These are phyloP conservation scores for Tachyglossus aculeatus DNA, from an alignment of 2,797 vertebrate genomes.

Conservation along the genomic window DNA sequence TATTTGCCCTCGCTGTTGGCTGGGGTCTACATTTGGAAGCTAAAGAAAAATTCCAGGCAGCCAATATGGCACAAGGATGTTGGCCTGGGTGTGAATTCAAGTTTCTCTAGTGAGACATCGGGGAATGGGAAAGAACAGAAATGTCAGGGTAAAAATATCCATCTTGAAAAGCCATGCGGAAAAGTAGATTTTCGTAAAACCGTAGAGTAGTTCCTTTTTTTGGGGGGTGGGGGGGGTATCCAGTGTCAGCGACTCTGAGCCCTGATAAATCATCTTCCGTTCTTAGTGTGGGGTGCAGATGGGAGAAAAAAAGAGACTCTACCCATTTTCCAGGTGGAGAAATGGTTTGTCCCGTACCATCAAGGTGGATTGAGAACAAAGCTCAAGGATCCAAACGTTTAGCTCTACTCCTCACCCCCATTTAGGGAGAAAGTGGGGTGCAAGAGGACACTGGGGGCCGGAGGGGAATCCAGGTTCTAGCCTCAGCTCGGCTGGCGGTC, in stretches of 20 bases:
- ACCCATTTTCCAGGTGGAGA: no score
- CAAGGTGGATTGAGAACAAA: no score
- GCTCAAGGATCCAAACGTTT: no score
- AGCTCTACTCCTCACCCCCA: no score
- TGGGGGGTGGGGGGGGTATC: not conserved
- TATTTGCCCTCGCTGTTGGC: not conserved
- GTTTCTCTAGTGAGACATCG: constrained; percentile 16
- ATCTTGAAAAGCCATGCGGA: no score
- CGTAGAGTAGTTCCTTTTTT: constrained; percentile 11
- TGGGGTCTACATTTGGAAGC: not conserved
- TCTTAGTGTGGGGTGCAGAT: no score
- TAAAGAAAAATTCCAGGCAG: not conserved
- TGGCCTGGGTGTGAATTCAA: constrained; percentile 24
- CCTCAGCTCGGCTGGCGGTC: not conserved
- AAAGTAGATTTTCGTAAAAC: constrained; percentile 47
- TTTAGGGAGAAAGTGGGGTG: no score
- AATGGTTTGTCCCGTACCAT: no score
- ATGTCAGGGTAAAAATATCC: constrained; percentile 44
- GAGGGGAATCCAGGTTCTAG: not conserved
- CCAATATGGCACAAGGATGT: not conserved
- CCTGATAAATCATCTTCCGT: no score
- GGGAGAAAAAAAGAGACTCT: no score
- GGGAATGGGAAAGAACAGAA: constrained; percentile 33
- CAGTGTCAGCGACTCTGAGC: no score
- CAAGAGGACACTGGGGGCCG: no score